Conservation (phyloP, 2,113 vertebrate genomes). For the human (Homo sapiens) region GRCh38 chr18:33719501-33720000, state of each 20-base stretch:
- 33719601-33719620: not conserved
- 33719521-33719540: not conserved
- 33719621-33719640: not conserved
- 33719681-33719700: not conserved
- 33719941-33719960: not conserved
- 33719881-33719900: not conserved
- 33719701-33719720: not conserved
- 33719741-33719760: not conserved
- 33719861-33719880: not conserved
- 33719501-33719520: not conserved
- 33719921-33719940: not conserved
- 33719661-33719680: not conserved
- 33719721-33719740: not conserved
- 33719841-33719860: not conserved
- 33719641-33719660: not conserved
- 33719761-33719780: not conserved
- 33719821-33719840: not conserved
- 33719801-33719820: not conserved
- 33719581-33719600: not conserved
- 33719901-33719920: not conserved
- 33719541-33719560: not conserved
- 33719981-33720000: not conserved
- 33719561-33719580: not conserved
- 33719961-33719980: not conserved
- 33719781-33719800: too few species aligned